Percentiles rank a stretch among this genome's conserved stretches.
Conservation (phyloP, 2,113 vertebrate genomes). For the Axis porcinus region DNA sequence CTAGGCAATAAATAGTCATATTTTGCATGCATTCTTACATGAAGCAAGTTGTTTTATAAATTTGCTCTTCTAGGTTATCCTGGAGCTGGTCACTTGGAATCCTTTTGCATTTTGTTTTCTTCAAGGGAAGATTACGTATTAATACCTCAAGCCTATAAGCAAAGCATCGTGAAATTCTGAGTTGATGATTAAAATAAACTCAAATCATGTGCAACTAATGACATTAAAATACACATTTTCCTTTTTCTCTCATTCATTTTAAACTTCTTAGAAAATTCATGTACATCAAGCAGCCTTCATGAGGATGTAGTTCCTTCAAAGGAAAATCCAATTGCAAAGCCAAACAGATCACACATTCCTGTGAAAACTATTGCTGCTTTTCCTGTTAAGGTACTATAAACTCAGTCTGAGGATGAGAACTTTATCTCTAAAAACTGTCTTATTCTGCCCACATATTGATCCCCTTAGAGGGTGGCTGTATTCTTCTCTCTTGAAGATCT, state of each 20-base stretch:
- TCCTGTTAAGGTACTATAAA: not conserved
- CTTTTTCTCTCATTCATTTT: conserved; percentile 27
- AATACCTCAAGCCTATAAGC: not conserved
- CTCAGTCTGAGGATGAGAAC: not conserved
- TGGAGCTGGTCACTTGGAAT: not conserved
- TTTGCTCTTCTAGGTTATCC: not conserved
- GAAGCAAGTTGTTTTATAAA: not conserved
- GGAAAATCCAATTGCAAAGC: not conserved
- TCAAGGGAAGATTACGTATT: not conserved
- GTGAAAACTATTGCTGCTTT: not conserved
- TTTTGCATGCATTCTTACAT: not conserved
- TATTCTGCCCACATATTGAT: not conserved
- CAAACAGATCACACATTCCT: not conserved
- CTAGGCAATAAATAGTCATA: not conserved
- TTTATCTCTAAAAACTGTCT: not conserved
- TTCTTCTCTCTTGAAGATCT: not conserved
- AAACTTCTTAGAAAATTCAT: conserved; percentile 43
- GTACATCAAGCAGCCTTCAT: not conserved
- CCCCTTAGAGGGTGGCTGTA: not conserved
- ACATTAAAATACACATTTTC: not conserved
- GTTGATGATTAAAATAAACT: not conserved
- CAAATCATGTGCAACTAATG: not conserved
- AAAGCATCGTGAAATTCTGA: not conserved
- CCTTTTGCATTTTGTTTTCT: not conserved
- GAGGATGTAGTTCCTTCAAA: not conserved